Evolutionary conservation across 2,888 invertebrate genomes (phyloP).

Genomic region (Timema podura): DNA sequence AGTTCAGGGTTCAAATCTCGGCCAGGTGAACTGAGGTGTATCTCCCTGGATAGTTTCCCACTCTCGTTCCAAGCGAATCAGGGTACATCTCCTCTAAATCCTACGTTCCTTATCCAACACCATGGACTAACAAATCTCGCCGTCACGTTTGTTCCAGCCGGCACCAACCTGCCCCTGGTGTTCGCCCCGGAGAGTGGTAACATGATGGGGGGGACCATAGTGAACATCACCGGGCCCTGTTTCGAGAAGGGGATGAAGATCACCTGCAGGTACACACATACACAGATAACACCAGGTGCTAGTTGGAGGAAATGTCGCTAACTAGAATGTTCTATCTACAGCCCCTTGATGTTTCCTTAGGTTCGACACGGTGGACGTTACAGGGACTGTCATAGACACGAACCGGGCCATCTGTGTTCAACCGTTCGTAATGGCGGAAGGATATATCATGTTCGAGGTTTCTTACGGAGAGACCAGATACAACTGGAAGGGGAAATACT

Average conservation of each 20-base stretch:
- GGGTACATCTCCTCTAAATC: too few species aligned
- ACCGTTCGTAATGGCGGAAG: conserved; percentile 81
- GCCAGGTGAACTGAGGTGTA: too few species aligned
- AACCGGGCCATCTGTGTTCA: conserved; percentile 89
- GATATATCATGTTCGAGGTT: conserved; percentile 81
- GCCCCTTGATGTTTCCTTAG: conserved; percentile 42
- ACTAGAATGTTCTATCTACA: neutral
- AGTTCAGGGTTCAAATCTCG: too few species aligned
- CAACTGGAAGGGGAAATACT: conserved; percentile 87
- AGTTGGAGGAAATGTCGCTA: neutral
- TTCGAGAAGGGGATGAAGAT: conserved; percentile 72
- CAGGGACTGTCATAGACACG: conserved; percentile 69
- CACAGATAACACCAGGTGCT: neutral
- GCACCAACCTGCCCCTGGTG: conserved; percentile 73
- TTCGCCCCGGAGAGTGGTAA: conserved; percentile 95
- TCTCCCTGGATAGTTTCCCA: too few species aligned
- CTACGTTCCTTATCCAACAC: too few species aligned
- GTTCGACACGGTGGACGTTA: conserved; percentile 76
- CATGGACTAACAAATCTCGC: too few species aligned
- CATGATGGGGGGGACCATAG: conserved; percentile 95
- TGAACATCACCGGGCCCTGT: conserved; percentile 96
- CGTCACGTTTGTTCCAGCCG: conserved; percentile 52
- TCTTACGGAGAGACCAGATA: conserved; percentile 71
- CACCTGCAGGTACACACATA: conserved; percentile 53
- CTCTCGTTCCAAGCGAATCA: too few species aligned